Conservation (phyloP, 2,113 vertebrate genomes). For the Neodontobutis hainanensis region DNA sequence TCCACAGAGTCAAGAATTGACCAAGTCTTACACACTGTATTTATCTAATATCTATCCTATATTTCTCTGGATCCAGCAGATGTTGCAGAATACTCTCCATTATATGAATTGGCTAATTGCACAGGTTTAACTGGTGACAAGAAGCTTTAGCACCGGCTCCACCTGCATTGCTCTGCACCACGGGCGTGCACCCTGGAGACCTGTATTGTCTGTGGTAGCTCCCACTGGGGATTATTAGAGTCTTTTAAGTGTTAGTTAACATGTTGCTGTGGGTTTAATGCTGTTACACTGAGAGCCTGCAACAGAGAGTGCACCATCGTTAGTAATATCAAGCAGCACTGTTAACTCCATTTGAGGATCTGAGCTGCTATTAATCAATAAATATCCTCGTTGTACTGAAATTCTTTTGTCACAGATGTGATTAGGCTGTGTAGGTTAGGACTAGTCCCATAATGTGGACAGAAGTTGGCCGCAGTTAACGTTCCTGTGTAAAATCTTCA, state of each 20-base stretch:
- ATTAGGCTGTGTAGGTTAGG: no score
- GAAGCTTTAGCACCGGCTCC: background rate
- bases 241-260: conserved; percentile 42
- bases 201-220: conserved; percentile 33
- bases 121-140: conserved; percentile 2
- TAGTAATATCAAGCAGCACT: conserved; percentile 4
- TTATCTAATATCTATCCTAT: no score
- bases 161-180: conserved; percentile 22
- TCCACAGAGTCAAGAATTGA: background rate
- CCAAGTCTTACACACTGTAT: no score
- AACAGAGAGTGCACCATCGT: conserved; percentile 18
- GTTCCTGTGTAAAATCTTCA: no score
- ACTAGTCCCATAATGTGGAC: no score
- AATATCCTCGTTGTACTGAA: no score
- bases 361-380: no score
- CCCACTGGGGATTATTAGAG: conserved; percentile 37
- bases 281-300: conserved; percentile 26
- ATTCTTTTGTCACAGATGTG: no score
- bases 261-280: conserved; percentile 39
- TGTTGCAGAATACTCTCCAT: background rate
- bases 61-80: background rate
- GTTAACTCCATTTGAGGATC: background rate
- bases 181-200: conserved; percentile 25
- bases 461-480: no score
- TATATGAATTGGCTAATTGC: background rate